phyloP scores from a whole-genome alignment of 2,888 invertebrate species.

The Eucera pruinosa region DNA sequence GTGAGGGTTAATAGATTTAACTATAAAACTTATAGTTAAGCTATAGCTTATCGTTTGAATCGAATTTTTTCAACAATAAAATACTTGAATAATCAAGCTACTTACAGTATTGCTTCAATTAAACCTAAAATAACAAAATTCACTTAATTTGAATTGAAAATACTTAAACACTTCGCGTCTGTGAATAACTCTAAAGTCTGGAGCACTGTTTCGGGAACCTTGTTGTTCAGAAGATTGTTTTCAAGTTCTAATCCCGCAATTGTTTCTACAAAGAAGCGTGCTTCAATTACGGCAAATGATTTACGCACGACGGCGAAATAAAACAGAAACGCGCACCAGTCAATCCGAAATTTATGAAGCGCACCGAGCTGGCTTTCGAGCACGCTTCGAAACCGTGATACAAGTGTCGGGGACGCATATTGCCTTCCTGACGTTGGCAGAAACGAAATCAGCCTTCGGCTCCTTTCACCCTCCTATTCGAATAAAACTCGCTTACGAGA shows the following conservation, averaged over 20 bases:
- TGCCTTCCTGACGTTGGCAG: slow-evolving; percentile 37
- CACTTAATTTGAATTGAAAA: too few species aligned
- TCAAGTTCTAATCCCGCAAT: not conserved
- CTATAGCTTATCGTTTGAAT: too few species aligned
- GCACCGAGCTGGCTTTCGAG: not conserved
- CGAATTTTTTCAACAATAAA: too few species aligned
- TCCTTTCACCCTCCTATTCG: not conserved
- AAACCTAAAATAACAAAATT: too few species aligned
- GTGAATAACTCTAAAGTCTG: too few species aligned
- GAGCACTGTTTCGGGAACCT: too few species aligned
- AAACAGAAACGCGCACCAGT: slow-evolving; percentile 9
- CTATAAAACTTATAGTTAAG: too few species aligned
- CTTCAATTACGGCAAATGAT: slow-evolving; percentile 21
- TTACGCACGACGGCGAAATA: slow-evolving; percentile 9
- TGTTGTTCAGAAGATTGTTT: too few species aligned
- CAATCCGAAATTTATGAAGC: slow-evolving; percentile 47
- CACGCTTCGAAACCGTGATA: slow-evolving; percentile 14
- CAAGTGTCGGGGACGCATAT: slow-evolving; percentile 28
- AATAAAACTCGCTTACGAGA: slow-evolving; percentile 44
- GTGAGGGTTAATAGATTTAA: too few species aligned
- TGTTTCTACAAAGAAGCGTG: not conserved
- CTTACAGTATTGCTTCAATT: too few species aligned
- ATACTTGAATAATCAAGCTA: too few species aligned
- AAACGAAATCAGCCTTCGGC: slow-evolving; percentile 42
- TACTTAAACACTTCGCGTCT: too few species aligned